Percentiles rank a stretch among this genome's conserved stretches.
phyloP scores from a whole-genome alignment of 2,797 vertebrate genomes.

The Acanthurus tractus region DNA sequence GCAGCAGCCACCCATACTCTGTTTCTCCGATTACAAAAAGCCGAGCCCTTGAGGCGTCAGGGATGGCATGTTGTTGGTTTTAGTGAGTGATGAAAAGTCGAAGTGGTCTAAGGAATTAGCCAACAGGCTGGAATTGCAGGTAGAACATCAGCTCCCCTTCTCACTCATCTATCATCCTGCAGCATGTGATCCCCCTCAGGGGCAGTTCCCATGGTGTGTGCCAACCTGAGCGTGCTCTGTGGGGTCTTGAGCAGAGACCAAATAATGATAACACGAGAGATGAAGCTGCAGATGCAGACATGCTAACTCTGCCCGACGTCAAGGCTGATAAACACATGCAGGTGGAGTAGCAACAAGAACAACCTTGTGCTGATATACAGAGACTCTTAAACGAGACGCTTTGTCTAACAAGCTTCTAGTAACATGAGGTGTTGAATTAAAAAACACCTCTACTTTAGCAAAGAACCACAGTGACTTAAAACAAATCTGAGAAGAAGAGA shows the following conservation, averaged over 20 bases:
- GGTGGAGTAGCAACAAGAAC: constrained; percentile 13
- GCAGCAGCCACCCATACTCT: constrained; percentile 42
- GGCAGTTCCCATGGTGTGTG: constrained; percentile 85
- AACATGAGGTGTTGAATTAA: background rate
- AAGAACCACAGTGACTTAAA: background rate
- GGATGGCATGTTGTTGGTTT: constrained; percentile 68
- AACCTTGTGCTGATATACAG: background rate
- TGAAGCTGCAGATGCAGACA: constrained; percentile 76
- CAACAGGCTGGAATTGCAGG: constrained; percentile 80
- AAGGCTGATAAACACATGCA: constrained; percentile 30
- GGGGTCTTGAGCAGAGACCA: constrained; percentile 67
- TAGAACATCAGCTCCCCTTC: constrained; percentile 65
- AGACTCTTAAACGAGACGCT: background rate
- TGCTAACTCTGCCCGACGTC: constrained; percentile 43
- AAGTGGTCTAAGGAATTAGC: constrained; percentile 86
- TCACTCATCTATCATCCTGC: constrained; percentile 66
- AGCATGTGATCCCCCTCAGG: constrained; percentile 85
- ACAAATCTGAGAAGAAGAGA: background rate
- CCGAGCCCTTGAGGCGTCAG: constrained; percentile 67
- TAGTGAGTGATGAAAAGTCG: constrained; percentile 80
- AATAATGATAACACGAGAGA: constrained; percentile 57
- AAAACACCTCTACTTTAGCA: background rate
- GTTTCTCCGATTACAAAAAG: constrained; percentile 67
- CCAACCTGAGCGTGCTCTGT: constrained; percentile 76
- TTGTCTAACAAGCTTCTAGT: background rate